Evolutionary conservation across 2,113 vertebrate species (phyloP).

Genomic region (Charadrius vociferus): DNA sequence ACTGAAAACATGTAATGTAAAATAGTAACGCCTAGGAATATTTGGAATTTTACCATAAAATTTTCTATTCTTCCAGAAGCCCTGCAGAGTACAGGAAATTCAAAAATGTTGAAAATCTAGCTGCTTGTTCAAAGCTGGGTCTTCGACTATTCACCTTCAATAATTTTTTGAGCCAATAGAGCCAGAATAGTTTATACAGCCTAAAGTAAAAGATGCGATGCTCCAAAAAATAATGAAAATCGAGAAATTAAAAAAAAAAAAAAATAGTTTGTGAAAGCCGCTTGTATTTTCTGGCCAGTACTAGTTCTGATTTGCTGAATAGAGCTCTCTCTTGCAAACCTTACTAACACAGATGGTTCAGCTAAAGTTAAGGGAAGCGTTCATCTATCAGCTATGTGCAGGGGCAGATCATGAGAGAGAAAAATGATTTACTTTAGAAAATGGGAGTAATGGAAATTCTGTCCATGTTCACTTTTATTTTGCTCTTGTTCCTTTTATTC

Average conservation of each 20-base stretch:
- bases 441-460: conserved; percentile 39
- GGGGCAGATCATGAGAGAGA: conserved; percentile 12
- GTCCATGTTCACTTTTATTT: conserved; percentile 16
- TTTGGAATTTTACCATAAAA: not conserved
- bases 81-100: not conserved
- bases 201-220: not conserved
- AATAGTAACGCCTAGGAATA: not conserved
- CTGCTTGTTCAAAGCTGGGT: not conserved
- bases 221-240: not conserved
- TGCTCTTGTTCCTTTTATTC: conserved; percentile 27
- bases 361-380: not conserved
- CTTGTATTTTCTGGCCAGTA: not conserved
- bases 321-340: not conserved
- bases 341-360: conserved; percentile 23
- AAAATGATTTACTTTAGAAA: conserved; percentile 56
- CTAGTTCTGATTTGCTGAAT: not conserved
- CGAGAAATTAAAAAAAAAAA: not conserved
- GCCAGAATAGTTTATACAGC: not conserved
- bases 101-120: not conserved
- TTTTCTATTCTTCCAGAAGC: not conserved
- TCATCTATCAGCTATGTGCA: conserved; percentile 13
- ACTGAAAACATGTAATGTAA: not conserved
- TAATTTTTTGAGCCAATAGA: not conserved
- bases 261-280: not conserved
- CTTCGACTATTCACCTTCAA: not conserved